phyloP scores from a whole-genome alignment of 2,888 invertebrate species.

The Sminthurides aquaticus region DNA sequence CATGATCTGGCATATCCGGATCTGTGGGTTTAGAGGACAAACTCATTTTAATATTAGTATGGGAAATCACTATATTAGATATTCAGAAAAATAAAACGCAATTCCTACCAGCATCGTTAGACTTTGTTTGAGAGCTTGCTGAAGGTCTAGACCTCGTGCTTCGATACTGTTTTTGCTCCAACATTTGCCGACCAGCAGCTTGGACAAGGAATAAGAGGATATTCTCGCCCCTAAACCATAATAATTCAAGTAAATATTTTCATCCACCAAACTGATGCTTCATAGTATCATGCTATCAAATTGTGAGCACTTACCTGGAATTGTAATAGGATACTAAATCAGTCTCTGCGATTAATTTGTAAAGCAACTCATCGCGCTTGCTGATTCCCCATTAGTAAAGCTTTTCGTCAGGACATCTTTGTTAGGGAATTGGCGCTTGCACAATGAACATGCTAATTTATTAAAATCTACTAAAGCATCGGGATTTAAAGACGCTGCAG shows the following conservation, averaged over 20 bases:
- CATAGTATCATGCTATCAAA: constrained; percentile 6
- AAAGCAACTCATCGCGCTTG: constrained; percentile 77
- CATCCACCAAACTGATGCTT: constrained; percentile 1
- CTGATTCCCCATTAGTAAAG: constrained; percentile 84
- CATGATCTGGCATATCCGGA: constrained; percentile 92
- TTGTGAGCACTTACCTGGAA: constrained; percentile 55
- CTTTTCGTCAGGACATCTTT: constrained; percentile 96
- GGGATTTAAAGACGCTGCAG: not conserved
- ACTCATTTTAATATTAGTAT: too few relatives aligned
- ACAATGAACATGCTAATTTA: constrained; percentile 85
- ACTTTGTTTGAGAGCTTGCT: constrained; percentile 44
- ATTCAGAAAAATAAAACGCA: too few relatives aligned
- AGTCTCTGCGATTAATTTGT: constrained; percentile 78
- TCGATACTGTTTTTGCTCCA: constrained; percentile 88
- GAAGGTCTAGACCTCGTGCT: constrained; percentile 56
- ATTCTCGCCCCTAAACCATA: constrained; percentile 74
- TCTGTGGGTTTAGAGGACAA: constrained; percentile 3
- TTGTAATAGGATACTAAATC: constrained; percentile 87
- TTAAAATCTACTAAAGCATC: constrained; percentile 61
- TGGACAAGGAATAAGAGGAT: constrained; percentile 93
- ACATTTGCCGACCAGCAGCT: constrained; percentile 90
- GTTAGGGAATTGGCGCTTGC: constrained; percentile 88
- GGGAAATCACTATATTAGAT: too few relatives aligned
- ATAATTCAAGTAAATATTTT: constrained; percentile 19
- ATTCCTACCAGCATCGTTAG: constrained; percentile 44